Percentiles rank a stretch among this genome's conserved stretches.
Evolutionary conservation across 2,888 invertebrate genomes (phyloP).

Genomic region (Euclidia mi): DNA sequence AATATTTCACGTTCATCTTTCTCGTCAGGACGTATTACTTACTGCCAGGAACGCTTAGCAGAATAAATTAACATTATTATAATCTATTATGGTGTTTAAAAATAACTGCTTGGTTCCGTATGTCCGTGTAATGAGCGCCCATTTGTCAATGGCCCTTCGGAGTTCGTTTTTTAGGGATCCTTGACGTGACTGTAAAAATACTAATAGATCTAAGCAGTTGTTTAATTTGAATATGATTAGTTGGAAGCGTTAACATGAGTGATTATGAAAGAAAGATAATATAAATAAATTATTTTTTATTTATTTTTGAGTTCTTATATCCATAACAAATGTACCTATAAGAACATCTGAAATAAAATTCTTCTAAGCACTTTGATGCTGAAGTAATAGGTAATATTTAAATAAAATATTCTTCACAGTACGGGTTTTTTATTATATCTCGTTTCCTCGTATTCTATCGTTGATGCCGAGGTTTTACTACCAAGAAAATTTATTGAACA

Average conservation of each 20-base stretch:
- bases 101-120: slow-evolving; percentile 53
- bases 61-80: slow-evolving; percentile 62
- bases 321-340: too few species aligned
- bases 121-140: slow-evolving; percentile 55
- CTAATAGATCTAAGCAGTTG: slow-evolving; percentile 6
- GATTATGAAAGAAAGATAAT: background rate
- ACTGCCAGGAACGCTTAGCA: slow-evolving; percentile 44
- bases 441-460: too few species aligned
- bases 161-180: slow-evolving; percentile 20
- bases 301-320: too few species aligned
- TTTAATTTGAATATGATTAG: background rate
- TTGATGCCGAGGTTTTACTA: too few species aligned
- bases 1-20: slow-evolving; percentile 47
- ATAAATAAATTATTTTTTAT: too few species aligned
- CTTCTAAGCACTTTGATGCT: too few species aligned
- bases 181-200: background rate
- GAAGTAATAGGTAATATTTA: too few species aligned
- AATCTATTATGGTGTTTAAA: slow-evolving; percentile 66
- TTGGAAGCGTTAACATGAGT: background rate
- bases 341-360: too few species aligned
- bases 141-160: slow-evolving; percentile 35
- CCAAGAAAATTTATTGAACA: too few species aligned
- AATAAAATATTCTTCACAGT: too few species aligned
- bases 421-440: too few species aligned
- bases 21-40: slow-evolving; percentile 37